Evolutionary conservation across 2,797 vertebrate species (phyloP).

Genomic region (Enteromius treurensis): DNA sequence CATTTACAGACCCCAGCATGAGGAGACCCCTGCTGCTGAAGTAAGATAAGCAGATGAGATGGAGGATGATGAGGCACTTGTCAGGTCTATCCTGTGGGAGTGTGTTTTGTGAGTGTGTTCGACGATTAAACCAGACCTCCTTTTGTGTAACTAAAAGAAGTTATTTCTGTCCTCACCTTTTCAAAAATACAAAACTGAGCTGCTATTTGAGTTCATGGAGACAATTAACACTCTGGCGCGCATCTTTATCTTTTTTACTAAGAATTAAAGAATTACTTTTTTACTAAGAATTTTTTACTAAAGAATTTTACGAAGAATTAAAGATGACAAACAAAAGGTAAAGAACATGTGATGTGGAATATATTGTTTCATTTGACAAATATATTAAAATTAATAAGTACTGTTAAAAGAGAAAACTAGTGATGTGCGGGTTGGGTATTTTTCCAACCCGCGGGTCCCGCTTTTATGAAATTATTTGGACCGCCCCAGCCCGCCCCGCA

Average conservation of each 20-base stretch:
- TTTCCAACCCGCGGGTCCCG: too few relatives aligned
- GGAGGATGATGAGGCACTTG: constrained; percentile 58
- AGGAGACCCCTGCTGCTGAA: constrained; percentile 54
- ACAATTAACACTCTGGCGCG: not conserved
- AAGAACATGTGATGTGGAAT: not conserved
- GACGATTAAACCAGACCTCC: constrained; percentile 50
- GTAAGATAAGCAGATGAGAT: constrained; percentile 63
- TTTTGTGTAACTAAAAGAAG: constrained; percentile 37
- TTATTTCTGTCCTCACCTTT: not conserved
- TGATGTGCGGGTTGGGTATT: too few relatives aligned
- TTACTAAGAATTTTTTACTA: too few relatives aligned
- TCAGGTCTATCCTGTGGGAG: constrained; percentile 58
- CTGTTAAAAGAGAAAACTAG: not conserved
- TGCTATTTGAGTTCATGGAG: not conserved
- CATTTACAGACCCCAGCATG: constrained; percentile 46
- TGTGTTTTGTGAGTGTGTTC: constrained; percentile 34
- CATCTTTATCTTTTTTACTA: not conserved
- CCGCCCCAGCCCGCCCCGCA: too few relatives aligned
- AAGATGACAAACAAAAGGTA: not conserved
- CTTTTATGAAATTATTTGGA: too few relatives aligned
- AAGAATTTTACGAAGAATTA: too few relatives aligned
- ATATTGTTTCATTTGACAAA: not conserved
- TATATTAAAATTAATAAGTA: not conserved
- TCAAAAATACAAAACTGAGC: constrained; percentile 7
- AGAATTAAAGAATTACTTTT: too few relatives aligned